Percentiles rank a stretch among this genome's conserved stretches.
Conservation (phyloP, 1,140 invertebrate genomes). For the Pinna nobilis region DNA sequence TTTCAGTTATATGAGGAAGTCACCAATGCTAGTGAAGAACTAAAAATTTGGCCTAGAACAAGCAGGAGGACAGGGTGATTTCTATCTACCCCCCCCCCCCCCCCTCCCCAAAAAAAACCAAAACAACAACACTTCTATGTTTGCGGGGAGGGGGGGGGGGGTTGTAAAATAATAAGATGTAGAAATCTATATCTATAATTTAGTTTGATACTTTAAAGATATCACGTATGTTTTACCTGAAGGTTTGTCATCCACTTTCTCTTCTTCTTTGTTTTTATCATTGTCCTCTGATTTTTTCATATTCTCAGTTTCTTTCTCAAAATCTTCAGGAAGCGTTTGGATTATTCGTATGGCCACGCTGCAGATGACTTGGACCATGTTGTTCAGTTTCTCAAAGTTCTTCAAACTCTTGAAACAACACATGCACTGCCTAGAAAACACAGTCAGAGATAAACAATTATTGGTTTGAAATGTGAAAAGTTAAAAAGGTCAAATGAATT, state of each 20-base stretch:
- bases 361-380: constrained; percentile 87
- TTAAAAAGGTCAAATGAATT: not conserved
- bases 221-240: not conserved
- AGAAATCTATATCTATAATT: too few relatives aligned
- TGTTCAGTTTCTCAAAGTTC: constrained; percentile 92
- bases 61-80: too few relatives aligned
- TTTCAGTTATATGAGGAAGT: too few relatives aligned
- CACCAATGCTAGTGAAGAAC: too few relatives aligned
- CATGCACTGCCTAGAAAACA: constrained; percentile 85
- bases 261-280: constrained; percentile 1
- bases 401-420: constrained; percentile 92
- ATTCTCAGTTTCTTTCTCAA: constrained; percentile 59
- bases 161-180: too few relatives aligned
- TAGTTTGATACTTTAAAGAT: not conserved
- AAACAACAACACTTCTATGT: too few relatives aligned
- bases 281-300: not conserved
- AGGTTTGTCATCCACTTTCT: not conserved
- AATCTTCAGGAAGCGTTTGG: constrained; percentile 66
- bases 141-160: too few relatives aligned
- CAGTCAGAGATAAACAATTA: constrained; percentile 1
- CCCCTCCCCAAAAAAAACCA: too few relatives aligned
- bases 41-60: too few relatives aligned
- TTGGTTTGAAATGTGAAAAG: not conserved
- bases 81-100: too few relatives aligned
- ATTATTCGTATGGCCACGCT: constrained; percentile 72